Evolutionary conservation across 23 tunicate species (phyloP).

Genomic region (Halocynthia roretzi): DNA sequence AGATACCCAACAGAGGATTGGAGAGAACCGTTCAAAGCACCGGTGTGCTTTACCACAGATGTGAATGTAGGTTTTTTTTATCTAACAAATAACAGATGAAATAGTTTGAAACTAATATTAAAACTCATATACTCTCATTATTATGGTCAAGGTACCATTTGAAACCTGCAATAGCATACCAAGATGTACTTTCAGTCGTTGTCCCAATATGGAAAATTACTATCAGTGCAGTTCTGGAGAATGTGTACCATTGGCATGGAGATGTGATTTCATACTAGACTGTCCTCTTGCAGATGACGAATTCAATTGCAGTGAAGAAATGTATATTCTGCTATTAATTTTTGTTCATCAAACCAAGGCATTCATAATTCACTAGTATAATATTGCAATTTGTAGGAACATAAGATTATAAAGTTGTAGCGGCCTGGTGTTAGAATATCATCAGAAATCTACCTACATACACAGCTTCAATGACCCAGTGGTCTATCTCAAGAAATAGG

Average conservation of each 20-base stretch:
- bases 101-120: neutral
- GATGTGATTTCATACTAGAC: constrained; percentile 2
- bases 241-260: neutral
- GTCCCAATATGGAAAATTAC: neutral
- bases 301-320: neutral
- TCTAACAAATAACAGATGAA: no score
- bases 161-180: constrained; percentile 5
- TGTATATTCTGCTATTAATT: no score
- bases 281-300: neutral
- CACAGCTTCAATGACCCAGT: no score
- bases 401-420: no score
- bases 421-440: no score
- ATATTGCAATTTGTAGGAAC: no score
- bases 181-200: neutral
- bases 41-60: neutral
- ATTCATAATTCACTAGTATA: no score
- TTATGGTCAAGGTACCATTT: neutral
- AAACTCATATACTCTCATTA: neutral
- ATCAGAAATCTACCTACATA: no score
- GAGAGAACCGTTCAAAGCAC: constrained; percentile 7
- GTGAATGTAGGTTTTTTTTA: neutral
- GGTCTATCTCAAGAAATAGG: no score
- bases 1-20: constrained; percentile 6
- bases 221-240: constrained; percentile 10
- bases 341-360: no score